A percentile compares a stretch with the other conserved stretches of the same genome.
Conservation (phyloP, 2,888 invertebrate genomes). For the Tanypteryx hageni region DNA sequence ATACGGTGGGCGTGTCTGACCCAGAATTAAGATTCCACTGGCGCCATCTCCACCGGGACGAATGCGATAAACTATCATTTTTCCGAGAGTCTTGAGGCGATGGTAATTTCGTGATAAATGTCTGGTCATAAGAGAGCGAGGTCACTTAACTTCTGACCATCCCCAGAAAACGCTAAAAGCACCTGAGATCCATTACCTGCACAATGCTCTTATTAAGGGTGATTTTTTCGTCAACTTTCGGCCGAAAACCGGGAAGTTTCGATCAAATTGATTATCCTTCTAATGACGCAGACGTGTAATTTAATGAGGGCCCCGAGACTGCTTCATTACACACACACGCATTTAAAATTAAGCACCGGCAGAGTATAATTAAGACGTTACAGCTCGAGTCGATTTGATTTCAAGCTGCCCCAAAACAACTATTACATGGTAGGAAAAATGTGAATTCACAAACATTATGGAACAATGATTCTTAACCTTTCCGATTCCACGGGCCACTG, state of each 20-base stretch:
- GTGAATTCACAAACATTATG: no score
- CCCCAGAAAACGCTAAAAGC: not conserved
- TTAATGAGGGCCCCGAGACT: not conserved
- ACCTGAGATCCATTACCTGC: not conserved
- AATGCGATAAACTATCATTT: conserved; percentile 35
- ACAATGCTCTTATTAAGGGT: conserved; percentile 4
- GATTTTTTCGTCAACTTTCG: not conserved
- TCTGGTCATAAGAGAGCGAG: not conserved
- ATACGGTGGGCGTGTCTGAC: conserved; percentile 41
- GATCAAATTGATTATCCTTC: conserved; percentile 13
- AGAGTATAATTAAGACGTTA: not conserved
- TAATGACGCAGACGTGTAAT: not conserved
- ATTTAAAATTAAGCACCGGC: not conserved
- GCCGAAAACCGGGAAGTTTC: not conserved
- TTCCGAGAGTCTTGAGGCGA: conserved; percentile 13
- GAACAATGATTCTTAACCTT: no score
- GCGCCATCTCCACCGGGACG: conserved; percentile 37
- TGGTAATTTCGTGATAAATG: conserved; percentile 44
- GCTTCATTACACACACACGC: not conserved
- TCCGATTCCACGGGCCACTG: no score
- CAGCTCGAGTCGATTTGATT: not conserved
- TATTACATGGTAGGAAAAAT: no score
- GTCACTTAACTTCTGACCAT: conserved; percentile 9
- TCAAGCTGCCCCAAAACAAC: no score
- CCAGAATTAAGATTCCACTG: conserved; percentile 55